Conservation (phyloP, 2,888 invertebrate species). For the Latrodectus hesperus region DNA sequence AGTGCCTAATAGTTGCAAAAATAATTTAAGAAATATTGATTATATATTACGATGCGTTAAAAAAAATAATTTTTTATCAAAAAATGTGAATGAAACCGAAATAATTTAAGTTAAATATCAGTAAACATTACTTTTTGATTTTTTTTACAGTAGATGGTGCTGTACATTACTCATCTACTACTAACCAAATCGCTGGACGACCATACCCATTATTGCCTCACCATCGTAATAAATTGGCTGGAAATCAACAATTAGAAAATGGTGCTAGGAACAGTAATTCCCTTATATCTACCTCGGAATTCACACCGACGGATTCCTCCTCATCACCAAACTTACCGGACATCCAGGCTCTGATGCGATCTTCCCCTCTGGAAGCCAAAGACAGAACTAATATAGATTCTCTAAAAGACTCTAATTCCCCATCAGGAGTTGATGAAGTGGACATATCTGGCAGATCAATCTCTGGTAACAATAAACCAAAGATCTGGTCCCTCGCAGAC, state of each 20-base stretch:
- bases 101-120: not conserved
- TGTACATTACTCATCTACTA: conserved; percentile 34
- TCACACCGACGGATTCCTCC: conserved; percentile 80
- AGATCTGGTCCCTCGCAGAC: conserved; percentile 95
- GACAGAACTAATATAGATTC: conserved; percentile 35
- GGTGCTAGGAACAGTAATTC: conserved; percentile 9
- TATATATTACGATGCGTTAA: too few relatives aligned
- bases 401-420: conserved; percentile 12
- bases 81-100: not conserved
- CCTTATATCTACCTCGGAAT: conserved; percentile 55
- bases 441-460: conserved; percentile 34
- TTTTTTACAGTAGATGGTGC: conserved; percentile 49
- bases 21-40: too few relatives aligned
- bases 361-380: conserved; percentile 40
- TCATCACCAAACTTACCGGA: conserved; percentile 65
- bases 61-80: not conserved
- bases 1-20: too few relatives aligned
- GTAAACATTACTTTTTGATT: not conserved
- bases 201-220: conserved; percentile 42
- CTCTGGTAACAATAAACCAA: conserved; percentile 79
- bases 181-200: conserved; percentile 36
- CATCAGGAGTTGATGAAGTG: conserved; percentile 15
- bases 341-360: conserved; percentile 52
- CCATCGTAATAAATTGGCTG: conserved; percentile 28
- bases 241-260: conserved; percentile 16